Base-by-base conservation (phyloP, 1,140 invertebrate species). In the Popillia japonica region DNA sequence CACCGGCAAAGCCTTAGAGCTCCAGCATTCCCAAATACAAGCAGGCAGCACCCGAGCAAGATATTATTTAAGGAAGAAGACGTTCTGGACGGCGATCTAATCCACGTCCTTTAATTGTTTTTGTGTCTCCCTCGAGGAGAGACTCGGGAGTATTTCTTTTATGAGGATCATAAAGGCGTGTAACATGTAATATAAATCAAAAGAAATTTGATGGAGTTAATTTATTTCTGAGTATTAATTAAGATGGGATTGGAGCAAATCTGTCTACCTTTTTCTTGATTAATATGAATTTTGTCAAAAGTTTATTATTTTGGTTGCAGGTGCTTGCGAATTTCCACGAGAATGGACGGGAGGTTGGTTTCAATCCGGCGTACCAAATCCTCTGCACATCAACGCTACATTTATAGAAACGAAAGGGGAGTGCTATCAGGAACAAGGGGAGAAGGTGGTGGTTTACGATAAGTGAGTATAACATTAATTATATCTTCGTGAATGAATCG, bases 271-370 rank as follows among this genome's bases (percentile, higher is more conserved):
- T 42, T 10, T 6, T 42, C 14, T 14, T n/a, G 17, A 0, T 14
- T n/a, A n/a, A 55, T n/a, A n/a, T 17, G n/a, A 55, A 55, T n/a
- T 20, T n/a, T 55, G 2, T 17, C 2, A 17, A 3, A 34, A 34
- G 4, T 34, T 55, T 55, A 6, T 55, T n/a, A n/a, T n/a, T 17
- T 55, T 17, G 0, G 17, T 88, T 88, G 83, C 88, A 85, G 90
- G 90, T 77, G 90, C 87, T 75, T 95, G 94, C 86, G 90, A 90
- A 76, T 94, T 95, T 85, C 93, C 93, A 10, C 86, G 88, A 48
- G 87, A 90, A 80, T 95, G 93, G 93, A 89, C 91, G 27, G 94
- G 94, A 41, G 88, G 88, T 59, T 95, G 94, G 94, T 95, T 95
- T 87, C 93, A 94, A 86, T 93, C 92, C 3, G 94, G 93, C 20